phyloP scores from a whole-genome alignment of 2,113 vertebrate species.

The Porphyrio hochstetteri region DNA sequence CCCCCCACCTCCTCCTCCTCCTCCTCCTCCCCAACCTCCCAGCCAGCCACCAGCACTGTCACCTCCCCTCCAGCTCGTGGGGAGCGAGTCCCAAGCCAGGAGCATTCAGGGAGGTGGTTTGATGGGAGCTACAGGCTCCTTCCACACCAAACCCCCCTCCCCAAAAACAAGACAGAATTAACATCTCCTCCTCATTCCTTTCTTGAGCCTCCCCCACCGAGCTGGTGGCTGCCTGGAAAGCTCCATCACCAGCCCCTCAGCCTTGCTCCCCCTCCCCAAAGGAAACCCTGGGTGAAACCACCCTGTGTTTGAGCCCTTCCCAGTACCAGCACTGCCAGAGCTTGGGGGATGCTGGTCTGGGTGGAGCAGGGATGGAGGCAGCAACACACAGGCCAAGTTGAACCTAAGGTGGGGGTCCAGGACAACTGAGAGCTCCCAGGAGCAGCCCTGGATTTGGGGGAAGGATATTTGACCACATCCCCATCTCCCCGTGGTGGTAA shows the following conservation, averaged over 20 bases:
- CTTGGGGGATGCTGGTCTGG: not conserved
- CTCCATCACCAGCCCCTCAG: not conserved
- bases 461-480: not conserved
- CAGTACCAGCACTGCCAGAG: too few relatives aligned
- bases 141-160: not conserved
- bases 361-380: not conserved
- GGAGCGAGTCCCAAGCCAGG: constrained; percentile 36
- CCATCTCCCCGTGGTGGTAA: not conserved
- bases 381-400: fast-evolving
- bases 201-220: not conserved
- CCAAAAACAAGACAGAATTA: not conserved
- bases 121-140: not conserved
- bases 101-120: constrained; percentile 14
- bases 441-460: not conserved
- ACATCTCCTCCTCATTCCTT: not conserved
- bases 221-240: not conserved
- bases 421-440: not conserved
- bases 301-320: fast-evolving
- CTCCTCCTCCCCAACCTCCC: too few relatives aligned
- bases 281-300: not conserved
- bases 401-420: fast-evolving
- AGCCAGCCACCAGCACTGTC: constrained; percentile 29
- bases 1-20: too few relatives aligned
- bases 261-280: not conserved
- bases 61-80: constrained; percentile 8